Percentiles rank a stretch among this genome's conserved stretches.
Conservation (phyloP, 2,113 vertebrate genomes). For the Coptodon bakossiorum region DNA sequence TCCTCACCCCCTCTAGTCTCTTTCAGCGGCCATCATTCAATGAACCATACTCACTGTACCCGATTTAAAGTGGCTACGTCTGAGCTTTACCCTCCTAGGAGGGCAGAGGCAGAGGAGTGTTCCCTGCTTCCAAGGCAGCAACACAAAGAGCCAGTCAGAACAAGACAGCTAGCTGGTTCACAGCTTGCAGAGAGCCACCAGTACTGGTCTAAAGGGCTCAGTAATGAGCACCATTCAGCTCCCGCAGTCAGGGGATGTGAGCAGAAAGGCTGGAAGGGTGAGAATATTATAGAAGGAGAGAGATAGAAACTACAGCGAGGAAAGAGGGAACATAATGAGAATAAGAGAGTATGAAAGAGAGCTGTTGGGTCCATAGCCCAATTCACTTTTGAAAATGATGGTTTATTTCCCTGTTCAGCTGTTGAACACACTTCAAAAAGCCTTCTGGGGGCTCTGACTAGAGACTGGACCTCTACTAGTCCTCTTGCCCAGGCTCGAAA, state of each 20-base stretch:
- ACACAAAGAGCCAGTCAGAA: slow-evolving; percentile 25
- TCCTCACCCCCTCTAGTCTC: not conserved
- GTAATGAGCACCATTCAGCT: slow-evolving; percentile 44
- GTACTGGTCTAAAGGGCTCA: slow-evolving; percentile 30
- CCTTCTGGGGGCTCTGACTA: not conserved
- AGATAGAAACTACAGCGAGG: not conserved
- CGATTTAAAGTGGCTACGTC: slow-evolving; percentile 4
- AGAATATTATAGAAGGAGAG: not conserved
- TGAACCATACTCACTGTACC: not conserved
- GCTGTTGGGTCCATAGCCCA: slow-evolving; percentile 19
- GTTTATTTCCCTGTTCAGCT: slow-evolving; percentile 28
- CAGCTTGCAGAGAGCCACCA: slow-evolving; percentile 32
- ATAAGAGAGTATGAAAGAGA: slow-evolving; percentile 30
- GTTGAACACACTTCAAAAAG: slow-evolving; percentile 13
- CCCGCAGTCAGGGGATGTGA: slow-evolving; percentile 9
- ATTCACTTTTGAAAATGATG: slow-evolving; percentile 21
- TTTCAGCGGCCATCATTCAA: not conserved
- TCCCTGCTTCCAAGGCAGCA: slow-evolving; percentile 20
- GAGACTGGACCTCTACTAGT: not conserved
- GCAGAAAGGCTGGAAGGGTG: slow-evolving; percentile 8
- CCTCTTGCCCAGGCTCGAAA: not conserved
- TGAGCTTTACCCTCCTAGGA: slow-evolving; percentile 7
- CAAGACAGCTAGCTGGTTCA: slow-evolving; percentile 25
- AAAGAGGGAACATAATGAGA: slow-evolving; percentile 37
- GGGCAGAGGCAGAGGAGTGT: not conserved